phyloP scores from a whole-genome alignment of 2,888 invertebrate genomes.

The Toxonevra muliebris region DNA sequence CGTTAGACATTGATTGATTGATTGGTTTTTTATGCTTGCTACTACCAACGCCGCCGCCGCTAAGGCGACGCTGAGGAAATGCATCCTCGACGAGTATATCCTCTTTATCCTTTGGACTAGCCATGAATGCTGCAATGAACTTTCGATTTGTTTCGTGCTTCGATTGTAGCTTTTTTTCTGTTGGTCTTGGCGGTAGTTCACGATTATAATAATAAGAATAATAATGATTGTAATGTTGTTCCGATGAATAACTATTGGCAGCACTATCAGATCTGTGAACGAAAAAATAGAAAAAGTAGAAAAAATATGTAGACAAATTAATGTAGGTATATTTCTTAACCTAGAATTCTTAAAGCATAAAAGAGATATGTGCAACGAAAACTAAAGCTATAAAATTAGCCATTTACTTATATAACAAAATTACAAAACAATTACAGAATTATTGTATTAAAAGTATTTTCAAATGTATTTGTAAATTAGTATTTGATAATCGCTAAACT shows the following conservation, averaged over 20 bases:
- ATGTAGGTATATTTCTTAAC: too few species aligned
- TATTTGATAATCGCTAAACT: too few species aligned
- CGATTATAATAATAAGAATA: conserved; percentile 56
- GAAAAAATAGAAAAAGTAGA: too few species aligned
- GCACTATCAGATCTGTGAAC: conserved; percentile 40
- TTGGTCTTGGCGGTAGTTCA: conserved; percentile 26
- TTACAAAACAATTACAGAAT: too few species aligned
- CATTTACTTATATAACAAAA: too few species aligned
- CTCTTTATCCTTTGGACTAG: background rate
- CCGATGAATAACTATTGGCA: conserved; percentile 36
- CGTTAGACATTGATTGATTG: conserved; percentile 11
- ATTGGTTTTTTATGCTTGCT: background rate
- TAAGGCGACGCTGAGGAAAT: background rate
- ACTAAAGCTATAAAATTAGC: too few species aligned
- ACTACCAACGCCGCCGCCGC: background rate
- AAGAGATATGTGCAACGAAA: too few species aligned
- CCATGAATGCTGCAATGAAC: background rate
- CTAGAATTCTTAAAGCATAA: too few species aligned
- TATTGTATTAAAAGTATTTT: too few species aligned
- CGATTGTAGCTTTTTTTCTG: conserved; percentile 9
- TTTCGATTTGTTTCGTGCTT: too few species aligned
- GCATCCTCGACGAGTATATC: background rate
- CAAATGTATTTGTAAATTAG: too few species aligned
- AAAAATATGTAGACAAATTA: too few species aligned
- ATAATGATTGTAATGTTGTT: conserved; percentile 55